phyloP scores from a whole-genome alignment of 2,797 vertebrate genomes.

The Parambassis ranga region DNA sequence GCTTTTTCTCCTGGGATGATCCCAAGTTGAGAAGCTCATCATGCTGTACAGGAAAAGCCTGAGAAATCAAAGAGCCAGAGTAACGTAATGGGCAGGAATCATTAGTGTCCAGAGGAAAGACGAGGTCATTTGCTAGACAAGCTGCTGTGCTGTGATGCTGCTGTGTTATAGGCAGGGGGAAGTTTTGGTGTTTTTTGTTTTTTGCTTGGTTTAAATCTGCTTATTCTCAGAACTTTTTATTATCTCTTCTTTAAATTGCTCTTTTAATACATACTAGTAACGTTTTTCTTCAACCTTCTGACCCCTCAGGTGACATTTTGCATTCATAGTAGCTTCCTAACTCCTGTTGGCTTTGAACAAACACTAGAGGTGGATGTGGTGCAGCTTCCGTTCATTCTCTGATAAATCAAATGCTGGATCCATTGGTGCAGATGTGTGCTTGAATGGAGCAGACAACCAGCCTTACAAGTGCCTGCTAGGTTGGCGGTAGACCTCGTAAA shows the following conservation, averaged over 20 bases:
- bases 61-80: slow-evolving; percentile 79
- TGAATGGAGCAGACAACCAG: slow-evolving; percentile 57
- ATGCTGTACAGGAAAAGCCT: slow-evolving; percentile 79
- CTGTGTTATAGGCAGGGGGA: slow-evolving; percentile 3
- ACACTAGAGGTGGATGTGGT: slow-evolving; percentile 62
- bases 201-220: not conserved
- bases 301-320: slow-evolving; percentile 71
- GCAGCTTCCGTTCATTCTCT: slow-evolving; percentile 76
- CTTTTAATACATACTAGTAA: too few relatives aligned
- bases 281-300: too few relatives aligned
- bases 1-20: slow-evolving; percentile 79
- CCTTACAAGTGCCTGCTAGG: slow-evolving; percentile 29
- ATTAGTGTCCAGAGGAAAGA: slow-evolving; percentile 68
- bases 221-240: not conserved
- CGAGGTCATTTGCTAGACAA: slow-evolving; percentile 60
- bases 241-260: too few relatives aligned
- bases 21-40: slow-evolving; percentile 81
- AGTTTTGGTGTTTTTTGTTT: not conserved
- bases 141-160: slow-evolving; percentile 23
- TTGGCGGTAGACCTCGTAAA: slow-evolving; percentile 67
- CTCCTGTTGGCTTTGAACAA: slow-evolving; percentile 74
- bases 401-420: slow-evolving; percentile 71
- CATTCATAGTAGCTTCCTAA: slow-evolving; percentile 77
- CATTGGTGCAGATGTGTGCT: slow-evolving; percentile 64
- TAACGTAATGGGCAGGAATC: slow-evolving; percentile 72